Percentiles rank a stretch among this genome's conserved stretches.
Conservation (phyloP, 2,797 vertebrate species). For the Gila robusta region DNA sequence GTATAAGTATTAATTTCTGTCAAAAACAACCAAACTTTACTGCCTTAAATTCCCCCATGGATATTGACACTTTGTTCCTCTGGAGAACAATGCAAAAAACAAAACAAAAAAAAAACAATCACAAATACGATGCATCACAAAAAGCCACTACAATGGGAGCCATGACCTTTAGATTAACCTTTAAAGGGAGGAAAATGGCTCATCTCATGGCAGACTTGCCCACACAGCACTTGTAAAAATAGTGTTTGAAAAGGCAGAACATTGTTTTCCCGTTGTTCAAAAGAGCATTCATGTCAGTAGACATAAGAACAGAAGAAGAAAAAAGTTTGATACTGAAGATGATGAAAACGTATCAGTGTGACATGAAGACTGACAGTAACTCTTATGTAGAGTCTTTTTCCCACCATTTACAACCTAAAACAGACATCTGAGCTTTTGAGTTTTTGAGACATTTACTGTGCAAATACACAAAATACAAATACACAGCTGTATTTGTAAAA, state of each 20-base stretch:
- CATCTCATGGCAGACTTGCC: conserved; percentile 29
- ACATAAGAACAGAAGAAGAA: not conserved
- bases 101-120: not conserved
- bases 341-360: not conserved
- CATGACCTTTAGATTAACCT: conserved; percentile 59
- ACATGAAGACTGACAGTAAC: not conserved
- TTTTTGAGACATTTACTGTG: not conserved
- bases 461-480: not conserved
- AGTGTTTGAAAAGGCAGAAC: conserved; percentile 16
- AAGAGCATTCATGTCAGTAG: conserved; percentile 38
- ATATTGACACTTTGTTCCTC: not conserved
- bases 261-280: conserved; percentile 4
- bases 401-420: not conserved
- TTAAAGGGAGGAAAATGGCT: conserved; percentile 27
- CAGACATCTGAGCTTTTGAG: not conserved
- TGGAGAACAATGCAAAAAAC: not conserved
- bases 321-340: not conserved
- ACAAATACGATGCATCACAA: not conserved
- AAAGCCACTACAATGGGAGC: conserved; percentile 14
- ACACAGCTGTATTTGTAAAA: not conserved
- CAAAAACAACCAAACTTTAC: not conserved
- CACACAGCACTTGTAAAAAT: conserved; percentile 44
- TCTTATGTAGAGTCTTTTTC: not conserved
- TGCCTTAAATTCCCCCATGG: not conserved
- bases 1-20: not conserved